phyloP scores from a whole-genome alignment of 2,797 vertebrate genomes.

The Picus viridis region DNA sequence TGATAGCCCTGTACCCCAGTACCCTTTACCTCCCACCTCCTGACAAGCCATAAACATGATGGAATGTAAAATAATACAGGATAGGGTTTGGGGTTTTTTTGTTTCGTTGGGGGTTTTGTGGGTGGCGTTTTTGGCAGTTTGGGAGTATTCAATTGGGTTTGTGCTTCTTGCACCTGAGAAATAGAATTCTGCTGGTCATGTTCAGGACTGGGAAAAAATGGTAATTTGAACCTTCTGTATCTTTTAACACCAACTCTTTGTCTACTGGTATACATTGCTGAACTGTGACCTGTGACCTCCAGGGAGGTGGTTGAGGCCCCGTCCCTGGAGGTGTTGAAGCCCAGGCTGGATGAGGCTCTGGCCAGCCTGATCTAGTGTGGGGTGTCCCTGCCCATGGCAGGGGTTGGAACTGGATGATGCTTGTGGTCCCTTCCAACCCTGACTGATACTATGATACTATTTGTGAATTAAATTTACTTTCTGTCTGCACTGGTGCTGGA shows the following conservation, averaged over 20 bases:
- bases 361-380: no score
- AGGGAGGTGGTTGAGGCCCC: no score
- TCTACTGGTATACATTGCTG: neutral
- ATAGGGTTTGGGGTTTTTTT: neutral
- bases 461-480: neutral
- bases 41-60: neutral
- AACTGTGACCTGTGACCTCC: neutral
- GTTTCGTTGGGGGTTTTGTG: no score
- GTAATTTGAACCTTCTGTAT: accelerated
- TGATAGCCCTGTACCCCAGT: neutral
- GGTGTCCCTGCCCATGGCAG: no score
- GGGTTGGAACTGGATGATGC: no score
- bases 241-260: neutral
- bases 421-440: no score
- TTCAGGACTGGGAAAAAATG: neutral
- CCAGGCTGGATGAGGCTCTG: no score
- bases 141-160: neutral
- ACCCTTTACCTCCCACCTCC: neutral
- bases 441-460: neutral
- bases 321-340: no score
- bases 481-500: neutral
- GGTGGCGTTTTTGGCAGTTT: neutral
- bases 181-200: neutral
- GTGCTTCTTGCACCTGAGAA: neutral
- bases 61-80: neutral